Evolutionary conservation across 2,888 invertebrate species (phyloP).

Genomic region (Hedychridium roseum): DNA sequence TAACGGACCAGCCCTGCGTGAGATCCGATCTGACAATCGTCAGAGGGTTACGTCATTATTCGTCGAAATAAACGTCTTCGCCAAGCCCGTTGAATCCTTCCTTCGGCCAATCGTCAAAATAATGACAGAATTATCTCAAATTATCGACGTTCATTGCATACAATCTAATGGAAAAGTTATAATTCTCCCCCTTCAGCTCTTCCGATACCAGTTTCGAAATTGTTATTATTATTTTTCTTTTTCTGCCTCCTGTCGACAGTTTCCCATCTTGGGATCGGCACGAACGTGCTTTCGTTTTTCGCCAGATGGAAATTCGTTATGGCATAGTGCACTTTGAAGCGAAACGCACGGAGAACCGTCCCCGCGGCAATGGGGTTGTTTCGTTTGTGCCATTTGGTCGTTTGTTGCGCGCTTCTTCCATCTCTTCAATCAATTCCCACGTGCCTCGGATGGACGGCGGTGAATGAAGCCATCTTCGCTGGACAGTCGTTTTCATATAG

Average conservation of each 20-base stretch:
- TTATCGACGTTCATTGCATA: background rate
- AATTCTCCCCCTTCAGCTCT: background rate
- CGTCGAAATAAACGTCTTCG: too few relatives aligned
- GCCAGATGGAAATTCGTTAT: conserved; percentile 2
- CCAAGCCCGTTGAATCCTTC: conserved; percentile 9
- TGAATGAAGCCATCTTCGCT: too few relatives aligned
- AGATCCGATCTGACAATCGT: conserved; percentile 28
- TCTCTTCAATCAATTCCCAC: conserved; percentile 19
- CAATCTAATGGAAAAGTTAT: background rate
- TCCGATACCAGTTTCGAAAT: background rate
- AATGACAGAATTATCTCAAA: background rate
- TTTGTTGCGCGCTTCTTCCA: conserved; percentile 15
- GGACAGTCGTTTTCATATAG: too few relatives aligned
- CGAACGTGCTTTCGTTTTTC: too few relatives aligned
- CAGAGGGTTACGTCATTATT: too few relatives aligned
- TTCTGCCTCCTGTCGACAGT: too few relatives aligned
- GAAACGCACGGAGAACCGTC: background rate
- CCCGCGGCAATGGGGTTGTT: background rate
- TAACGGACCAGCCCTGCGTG: conserved; percentile 35
- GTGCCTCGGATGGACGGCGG: conserved; percentile 20
- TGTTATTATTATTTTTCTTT: too few relatives aligned
- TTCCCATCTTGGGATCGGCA: too few relatives aligned
- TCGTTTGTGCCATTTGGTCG: too few relatives aligned
- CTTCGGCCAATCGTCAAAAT: background rate
- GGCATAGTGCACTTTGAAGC: background rate